Conservation (phyloP, 2,797 vertebrate genomes). For the Sebastes jordani region DNA sequence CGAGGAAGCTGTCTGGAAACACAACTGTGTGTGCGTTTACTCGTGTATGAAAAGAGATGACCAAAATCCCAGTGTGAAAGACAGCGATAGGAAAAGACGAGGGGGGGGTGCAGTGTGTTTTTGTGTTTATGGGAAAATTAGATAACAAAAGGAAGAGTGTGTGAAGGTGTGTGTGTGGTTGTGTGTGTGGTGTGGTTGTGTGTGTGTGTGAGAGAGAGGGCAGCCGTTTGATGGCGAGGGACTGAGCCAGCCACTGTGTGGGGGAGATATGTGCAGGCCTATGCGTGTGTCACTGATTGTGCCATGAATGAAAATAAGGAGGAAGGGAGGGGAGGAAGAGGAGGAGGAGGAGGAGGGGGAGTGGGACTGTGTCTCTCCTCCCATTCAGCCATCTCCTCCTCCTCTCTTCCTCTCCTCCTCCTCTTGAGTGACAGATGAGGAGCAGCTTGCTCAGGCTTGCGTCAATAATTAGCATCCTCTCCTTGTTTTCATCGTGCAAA, state of each 20-base stretch:
- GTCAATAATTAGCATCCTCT: conserved; percentile 63
- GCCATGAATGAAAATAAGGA: conserved; percentile 85
- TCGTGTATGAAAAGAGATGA: conserved; percentile 51
- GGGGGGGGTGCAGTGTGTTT: conserved; percentile 10
- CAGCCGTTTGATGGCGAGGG: conserved; percentile 60
- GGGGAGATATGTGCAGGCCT: conserved; percentile 54
- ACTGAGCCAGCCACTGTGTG: conserved; percentile 63
- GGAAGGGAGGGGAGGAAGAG: conserved; percentile 7
- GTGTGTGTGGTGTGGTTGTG: not conserved
- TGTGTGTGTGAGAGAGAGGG: not conserved
- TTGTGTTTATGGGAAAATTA: conserved; percentile 51
- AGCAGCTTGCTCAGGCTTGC: conserved; percentile 55
- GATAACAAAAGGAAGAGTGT: conserved; percentile 44
- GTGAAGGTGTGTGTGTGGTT: not conserved
- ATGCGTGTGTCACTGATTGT: conserved; percentile 76
- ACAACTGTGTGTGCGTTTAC: conserved; percentile 29
- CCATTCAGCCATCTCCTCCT: conserved; percentile 56
- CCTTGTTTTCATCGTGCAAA: conserved; percentile 31
- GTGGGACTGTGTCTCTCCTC: conserved; percentile 59
- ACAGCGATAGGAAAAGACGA: conserved; percentile 36
- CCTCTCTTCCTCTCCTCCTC: conserved; percentile 7
- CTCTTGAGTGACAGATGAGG: conserved; percentile 59
- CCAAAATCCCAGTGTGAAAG: conserved; percentile 51
- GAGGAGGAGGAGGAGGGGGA: not conserved
- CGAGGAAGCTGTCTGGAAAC: conserved; percentile 43